Base-by-base conservation (phyloP, 2,888 invertebrate genomes). In the Operophtera brumata region DNA sequence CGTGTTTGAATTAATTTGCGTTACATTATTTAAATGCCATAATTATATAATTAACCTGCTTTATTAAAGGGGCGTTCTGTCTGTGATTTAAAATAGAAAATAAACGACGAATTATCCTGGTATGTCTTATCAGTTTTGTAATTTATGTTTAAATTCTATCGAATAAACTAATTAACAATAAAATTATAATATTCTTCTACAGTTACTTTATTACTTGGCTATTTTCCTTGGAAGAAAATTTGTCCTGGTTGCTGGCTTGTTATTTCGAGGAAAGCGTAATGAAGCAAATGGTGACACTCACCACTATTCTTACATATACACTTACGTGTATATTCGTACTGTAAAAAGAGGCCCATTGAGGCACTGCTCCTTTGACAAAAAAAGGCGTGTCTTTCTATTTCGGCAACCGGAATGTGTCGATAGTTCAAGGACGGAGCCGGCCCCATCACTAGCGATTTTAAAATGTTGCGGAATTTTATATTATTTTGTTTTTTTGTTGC, bases 11-110 rank as follows among this genome's bases (percentile, higher is more conserved):
- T 84, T 75, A 72, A 84, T 83, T 82, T 79, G 78, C 78, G 75
- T 82, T 71, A 67, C 74, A 82, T 83, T 84, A 84, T 81, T 80
- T 77, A 79, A 83, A 83, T 84, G 71, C 65, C 73, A 75, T 82
- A 82, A 84, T 84, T 77, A 77, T 73, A 75, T 82, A 82, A 84
- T 84, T 77, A 77, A 75, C 34, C 72, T 66, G 69, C 72, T 75
- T 20, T 70, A 78, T 78, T 77, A 78, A 69, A 66, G 70, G 70
- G 77, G 77, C 73, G 77, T 74, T 67, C 62, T 71, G 41, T 32
- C 62, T 69, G 66, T 71, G 66, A 66, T 70, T 71, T 64, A 57
- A 64, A 69, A 13, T 40, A 44, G 35, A 41, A 6, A 45, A 40
- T 13, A 43, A 43, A 28, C 30, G 30, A 44, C 25, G n/a, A 44